These are phyloP conservation scores for Stenolophus ochropezus DNA, from an alignment of 2,888 invertebrate species.

Conservation along the genomic window DNA sequence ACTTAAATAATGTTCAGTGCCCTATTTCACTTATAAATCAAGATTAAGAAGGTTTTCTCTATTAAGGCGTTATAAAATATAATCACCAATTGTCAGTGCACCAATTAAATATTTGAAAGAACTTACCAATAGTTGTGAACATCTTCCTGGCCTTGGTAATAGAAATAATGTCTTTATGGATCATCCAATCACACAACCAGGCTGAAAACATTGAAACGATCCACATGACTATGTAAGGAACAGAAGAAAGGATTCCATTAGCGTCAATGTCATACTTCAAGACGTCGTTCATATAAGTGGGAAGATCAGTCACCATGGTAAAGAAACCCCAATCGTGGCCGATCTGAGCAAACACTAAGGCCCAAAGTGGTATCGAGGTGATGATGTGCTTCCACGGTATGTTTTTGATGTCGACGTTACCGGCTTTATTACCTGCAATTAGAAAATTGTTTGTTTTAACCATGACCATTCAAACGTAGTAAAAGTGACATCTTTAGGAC, in stretches of 20 bases:
- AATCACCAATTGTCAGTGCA: too few species aligned
- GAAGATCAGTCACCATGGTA: conserved; percentile 82
- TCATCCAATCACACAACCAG: conserved; percentile 81
- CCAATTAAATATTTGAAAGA: background rate
- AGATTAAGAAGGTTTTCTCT: too few species aligned
- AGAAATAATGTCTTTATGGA: conserved; percentile 76
- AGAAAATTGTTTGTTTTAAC: background rate
- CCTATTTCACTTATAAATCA: too few species aligned
- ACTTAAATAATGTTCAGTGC: too few species aligned
- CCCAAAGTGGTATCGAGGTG: conserved; percentile 83
- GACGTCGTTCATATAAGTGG: conserved; percentile 82
- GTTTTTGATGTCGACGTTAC: conserved; percentile 67
- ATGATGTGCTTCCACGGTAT: conserved; percentile 85
- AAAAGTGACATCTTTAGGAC: too few species aligned
- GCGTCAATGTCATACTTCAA: conserved; percentile 79
- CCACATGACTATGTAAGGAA: conserved; percentile 83
- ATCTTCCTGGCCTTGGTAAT: conserved; percentile 78
- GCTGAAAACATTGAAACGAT: conserved; percentile 79
- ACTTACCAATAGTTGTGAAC: conserved; percentile 81
- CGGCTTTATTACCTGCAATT: conserved; percentile 3
- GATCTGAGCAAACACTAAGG: conserved; percentile 83
- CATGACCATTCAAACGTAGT: too few species aligned
- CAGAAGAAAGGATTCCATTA: conserved; percentile 78
- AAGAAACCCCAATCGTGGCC: conserved; percentile 84
- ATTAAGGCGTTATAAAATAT: too few species aligned